A percentile compares a stretch with the other conserved stretches of the same genome.
Evolutionary conservation across 2,888 invertebrate genomes (phyloP).

Genomic region (Nineta flava): DNA sequence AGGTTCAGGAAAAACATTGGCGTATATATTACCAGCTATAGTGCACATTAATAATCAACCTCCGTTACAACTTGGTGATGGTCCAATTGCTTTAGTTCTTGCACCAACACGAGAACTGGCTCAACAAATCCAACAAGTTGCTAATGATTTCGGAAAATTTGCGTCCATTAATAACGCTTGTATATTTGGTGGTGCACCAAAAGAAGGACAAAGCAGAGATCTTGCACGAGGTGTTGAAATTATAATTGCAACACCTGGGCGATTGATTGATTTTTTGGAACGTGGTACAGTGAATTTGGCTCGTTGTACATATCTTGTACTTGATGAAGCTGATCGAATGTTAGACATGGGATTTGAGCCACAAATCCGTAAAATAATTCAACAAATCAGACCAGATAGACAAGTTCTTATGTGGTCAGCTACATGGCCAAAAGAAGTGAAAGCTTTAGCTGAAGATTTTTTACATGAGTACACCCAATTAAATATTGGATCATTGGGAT

Average conservation of each 20-base stretch:
- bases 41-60: conserved; percentile 90
- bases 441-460: conserved; percentile 89
- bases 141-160: conserved; percentile 78
- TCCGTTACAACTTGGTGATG: conserved; percentile 71
- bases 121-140: conserved; percentile 77
- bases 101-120: conserved; percentile 82
- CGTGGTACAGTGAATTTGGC: conserved; percentile 62
- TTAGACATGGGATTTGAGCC: conserved; percentile 99
- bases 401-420: conserved; percentile 99
- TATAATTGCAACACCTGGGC: conserved; percentile 89
- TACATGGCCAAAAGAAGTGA: conserved; percentile 98
- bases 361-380: conserved; percentile 89
- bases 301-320: conserved; percentile 72
- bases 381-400: conserved; percentile 82
- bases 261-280: conserved; percentile 88
- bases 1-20: conserved; percentile 81
- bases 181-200: conserved; percentile 94
- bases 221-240: conserved; percentile 83
- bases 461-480: conserved; percentile 90
- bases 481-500: conserved; percentile 86
- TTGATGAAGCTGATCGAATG: conserved; percentile 84
- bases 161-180: conserved; percentile 83
- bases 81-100: conserved; percentile 79
- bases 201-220: conserved; percentile 77
- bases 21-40: conserved; percentile 83